Percentiles rank a stretch among this genome's conserved stretches.
phyloP scores from a whole-genome alignment of 2,113 vertebrate species.

The Stigmatopora argus region DNA sequence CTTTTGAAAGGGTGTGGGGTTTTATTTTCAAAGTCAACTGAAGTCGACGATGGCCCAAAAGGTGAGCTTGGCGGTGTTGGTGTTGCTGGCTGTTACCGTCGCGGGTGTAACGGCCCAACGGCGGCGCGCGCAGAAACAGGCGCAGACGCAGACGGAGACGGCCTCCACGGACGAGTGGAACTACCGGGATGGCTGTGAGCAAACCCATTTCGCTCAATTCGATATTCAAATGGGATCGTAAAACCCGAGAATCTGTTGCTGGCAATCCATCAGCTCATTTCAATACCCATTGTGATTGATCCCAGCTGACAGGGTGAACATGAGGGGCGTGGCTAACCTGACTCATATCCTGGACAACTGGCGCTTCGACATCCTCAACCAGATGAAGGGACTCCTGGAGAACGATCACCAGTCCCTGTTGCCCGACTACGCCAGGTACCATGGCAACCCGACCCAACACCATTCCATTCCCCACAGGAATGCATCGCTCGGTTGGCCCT shows the following conservation, averaged over 20 bases:
- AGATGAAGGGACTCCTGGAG: constrained; percentile 67
- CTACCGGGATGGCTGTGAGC: constrained; percentile 73
- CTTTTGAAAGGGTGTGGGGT: too few relatives aligned
- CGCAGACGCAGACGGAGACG: neutral
- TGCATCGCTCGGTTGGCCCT: constrained; percentile 6
- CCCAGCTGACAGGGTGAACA: constrained; percentile 70
- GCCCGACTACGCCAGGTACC: constrained; percentile 73
- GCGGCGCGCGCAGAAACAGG: constrained; percentile 28
- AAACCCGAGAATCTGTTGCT: neutral
- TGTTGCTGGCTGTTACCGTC: constrained; percentile 44
- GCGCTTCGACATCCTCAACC: constrained; percentile 72
- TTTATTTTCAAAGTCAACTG: too few relatives aligned
- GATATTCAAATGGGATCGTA: neutral
- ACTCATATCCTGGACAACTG: constrained; percentile 76
- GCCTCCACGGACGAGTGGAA: constrained; percentile 62
- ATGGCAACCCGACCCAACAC: neutral
- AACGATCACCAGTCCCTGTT: constrained; percentile 73
- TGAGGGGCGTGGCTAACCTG: constrained; percentile 70
- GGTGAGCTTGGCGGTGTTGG: constrained; percentile 50
- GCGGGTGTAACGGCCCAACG: constrained; percentile 57
- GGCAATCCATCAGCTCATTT: neutral
- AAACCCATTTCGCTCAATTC: constrained; percentile 33
- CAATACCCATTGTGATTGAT: neutral
- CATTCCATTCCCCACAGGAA: constrained; percentile 23
- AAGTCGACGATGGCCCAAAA: constrained; percentile 54